Base-by-base conservation (phyloP, 2,113 vertebrate genomes). In the Nanorana parkeri region DNA sequence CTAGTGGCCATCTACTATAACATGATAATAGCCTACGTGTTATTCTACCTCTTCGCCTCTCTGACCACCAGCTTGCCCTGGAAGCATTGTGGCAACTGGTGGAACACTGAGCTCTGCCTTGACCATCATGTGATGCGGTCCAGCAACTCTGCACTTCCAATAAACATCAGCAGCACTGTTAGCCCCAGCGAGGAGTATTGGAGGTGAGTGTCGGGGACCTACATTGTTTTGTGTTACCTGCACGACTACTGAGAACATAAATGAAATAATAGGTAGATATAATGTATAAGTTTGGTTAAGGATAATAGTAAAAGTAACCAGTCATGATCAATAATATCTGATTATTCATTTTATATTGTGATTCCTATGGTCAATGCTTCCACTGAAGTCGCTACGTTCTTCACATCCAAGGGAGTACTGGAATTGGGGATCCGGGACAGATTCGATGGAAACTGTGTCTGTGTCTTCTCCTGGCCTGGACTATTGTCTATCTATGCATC, bases 1-100 rank as follows among this genome's bases (percentile, higher is more conserved):
- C 77, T 95, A 81, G 93, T 95, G 91, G 93, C 94, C 87, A 91
- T 95, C 90, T 95, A 95, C 89, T 95, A 95, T 90, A 95, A 95
- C 87, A 94, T 94, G 93, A 95, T 95, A 87, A 95, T 95, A 83
- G 94, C 94, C 90, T 95, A 95, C 16, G 93, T 94, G 85, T 93
- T 95, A 89, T 95, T 95, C 92, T 95, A 95, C 93, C 93, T 95
- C 93, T 94, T 95, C 86, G 93, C 94, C 87, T 94, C 93, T 86
- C 90, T 95, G 87, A 93, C 93, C 87, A 93, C 90, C 73, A 68
- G 87, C 87, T 89, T 95, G 85, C 94, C 94, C 82, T 95, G 94
- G 94, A 90, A 93, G 85, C 90, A 93, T 84, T 95, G 94, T 0
- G 92, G 93, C 83, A 92, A 95, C 89, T 94, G 92, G 94, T 95